Evolutionary conservation across 2,888 invertebrate genomes (phyloP), one percentile per base, ranked within the genome.

Genomic region (Ormia ochracea): DNA sequence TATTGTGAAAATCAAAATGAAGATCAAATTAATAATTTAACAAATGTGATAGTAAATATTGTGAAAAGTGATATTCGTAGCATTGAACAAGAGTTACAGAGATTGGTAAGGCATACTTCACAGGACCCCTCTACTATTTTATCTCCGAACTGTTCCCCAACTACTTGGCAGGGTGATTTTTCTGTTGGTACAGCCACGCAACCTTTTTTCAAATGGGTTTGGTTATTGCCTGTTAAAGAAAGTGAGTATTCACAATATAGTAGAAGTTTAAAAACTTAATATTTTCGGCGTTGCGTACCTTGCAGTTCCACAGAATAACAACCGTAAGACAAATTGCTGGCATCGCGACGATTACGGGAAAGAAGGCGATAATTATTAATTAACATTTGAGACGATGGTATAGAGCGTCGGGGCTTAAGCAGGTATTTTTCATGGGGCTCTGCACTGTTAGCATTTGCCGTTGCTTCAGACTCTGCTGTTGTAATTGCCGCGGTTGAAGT

Each of bases 21-120:
- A 69, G 28, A 56, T 77, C 38, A 70, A 21, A 58, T 36, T 45
- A 77, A 26, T 26, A 48, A 23, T 41, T 50, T 36, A 36, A 50
- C 14, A 65, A 59, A 43, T 26, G 66, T 28, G 26, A 12, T 52
- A 48, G 59, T 1, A 12, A 86, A 21, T 41, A 87, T 19, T 0
- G 82, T 65, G 9, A 78, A 69, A 17, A 84, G 10, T 3, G 88
- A 86, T 1, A 84, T 28, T 14, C 79, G 73, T 0, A 84, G 28
- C 7, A 73, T 75, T 14, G 82, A 72, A 73, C 85, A 82, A 26
- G 85, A 82, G 68, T 88, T 88, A 78, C 88, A 88, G 1, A 69
- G 77, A 72, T 85, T 77, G 10, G 21, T 69, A 9, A 81, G 28
- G 31, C 88, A 88, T 7, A 83, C 72, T 10, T 78, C 10, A 52